phyloP scores from a whole-genome alignment of 2,113 vertebrate genomes.

The Triplophysa rosa region DNA sequence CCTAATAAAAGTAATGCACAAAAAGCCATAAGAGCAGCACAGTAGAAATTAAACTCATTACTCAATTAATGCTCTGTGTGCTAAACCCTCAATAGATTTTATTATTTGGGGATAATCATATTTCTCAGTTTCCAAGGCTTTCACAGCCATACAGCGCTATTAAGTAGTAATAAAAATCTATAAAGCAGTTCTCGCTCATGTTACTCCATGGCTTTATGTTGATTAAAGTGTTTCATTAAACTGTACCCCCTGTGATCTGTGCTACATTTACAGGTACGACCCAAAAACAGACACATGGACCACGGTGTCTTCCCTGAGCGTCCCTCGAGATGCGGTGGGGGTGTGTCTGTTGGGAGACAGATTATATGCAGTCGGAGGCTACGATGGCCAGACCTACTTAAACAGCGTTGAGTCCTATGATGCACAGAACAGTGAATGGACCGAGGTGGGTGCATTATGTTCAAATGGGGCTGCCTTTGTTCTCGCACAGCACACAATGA shows the following conservation, averaged over 20 bases:
- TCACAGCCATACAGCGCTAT: too few species aligned
- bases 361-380: slow-evolving; percentile 91
- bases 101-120: background rate
- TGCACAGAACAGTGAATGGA: slow-evolving; percentile 94
- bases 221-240: background rate
- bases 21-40: background rate
- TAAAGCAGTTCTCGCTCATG: background rate
- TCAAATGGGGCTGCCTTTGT: slow-evolving; percentile 7
- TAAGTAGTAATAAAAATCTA: background rate
- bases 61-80: background rate
- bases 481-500: too few species aligned
- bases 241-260: background rate
- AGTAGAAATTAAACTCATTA: background rate
- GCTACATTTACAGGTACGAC: slow-evolving; percentile 80
- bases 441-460: slow-evolving; percentile 79
- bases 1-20: background rate
- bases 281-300: slow-evolving; percentile 95
- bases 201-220: background rate
- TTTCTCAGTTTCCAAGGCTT: background rate
- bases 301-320: slow-evolving; percentile 86
- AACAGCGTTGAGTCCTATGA: slow-evolving; percentile 93
- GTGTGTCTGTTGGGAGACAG: slow-evolving; percentile 89
- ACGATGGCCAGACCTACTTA: slow-evolving; percentile 90
- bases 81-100: background rate
- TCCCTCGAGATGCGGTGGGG: slow-evolving; percentile 90